phyloP scores from a whole-genome alignment of 1,140 invertebrate species.

The Orchesella cincta region DNA sequence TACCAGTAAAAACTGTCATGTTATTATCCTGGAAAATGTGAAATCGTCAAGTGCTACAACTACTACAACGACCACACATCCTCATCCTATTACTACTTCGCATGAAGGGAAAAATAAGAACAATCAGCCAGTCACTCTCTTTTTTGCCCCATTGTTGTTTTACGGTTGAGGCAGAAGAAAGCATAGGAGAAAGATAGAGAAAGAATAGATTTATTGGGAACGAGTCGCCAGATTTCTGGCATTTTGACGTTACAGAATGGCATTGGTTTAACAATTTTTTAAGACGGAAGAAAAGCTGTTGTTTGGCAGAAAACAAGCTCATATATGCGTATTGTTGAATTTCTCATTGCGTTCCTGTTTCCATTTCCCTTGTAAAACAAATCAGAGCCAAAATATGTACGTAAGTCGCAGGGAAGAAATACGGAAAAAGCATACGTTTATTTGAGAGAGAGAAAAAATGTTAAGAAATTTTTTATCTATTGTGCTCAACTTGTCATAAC shows the following conservation, averaged over 20 bases:
- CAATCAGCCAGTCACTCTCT: conserved; percentile 7
- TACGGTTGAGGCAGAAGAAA: background rate
- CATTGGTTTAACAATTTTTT: conserved; percentile 16
- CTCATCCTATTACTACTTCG: background rate
- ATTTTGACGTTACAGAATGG: conserved; percentile 41
- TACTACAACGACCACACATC: too few species aligned
- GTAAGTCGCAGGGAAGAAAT: background rate
- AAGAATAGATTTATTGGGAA: conserved; percentile 49
- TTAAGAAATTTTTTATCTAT: background rate
- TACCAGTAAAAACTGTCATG: background rate
- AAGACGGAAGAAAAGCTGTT: background rate
- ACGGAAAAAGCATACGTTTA: background rate
- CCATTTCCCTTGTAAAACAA: too few species aligned
- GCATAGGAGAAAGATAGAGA: background rate
- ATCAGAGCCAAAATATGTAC: too few species aligned
- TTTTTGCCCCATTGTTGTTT: background rate
- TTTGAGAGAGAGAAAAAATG: background rate
- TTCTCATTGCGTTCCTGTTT: background rate
- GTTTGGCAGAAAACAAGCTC: background rate
- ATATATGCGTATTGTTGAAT: background rate
- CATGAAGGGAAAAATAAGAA: conserved; percentile 1
- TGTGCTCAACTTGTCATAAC: conserved; percentile 12
- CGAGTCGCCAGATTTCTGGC: conserved; percentile 49
- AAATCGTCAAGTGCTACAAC: conserved; percentile 6
- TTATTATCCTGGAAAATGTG: conserved; percentile 1